These are phyloP conservation scores for Ennomos quercinarius DNA, from an alignment of 2,888 invertebrate species.

Conservation along the genomic window DNA sequence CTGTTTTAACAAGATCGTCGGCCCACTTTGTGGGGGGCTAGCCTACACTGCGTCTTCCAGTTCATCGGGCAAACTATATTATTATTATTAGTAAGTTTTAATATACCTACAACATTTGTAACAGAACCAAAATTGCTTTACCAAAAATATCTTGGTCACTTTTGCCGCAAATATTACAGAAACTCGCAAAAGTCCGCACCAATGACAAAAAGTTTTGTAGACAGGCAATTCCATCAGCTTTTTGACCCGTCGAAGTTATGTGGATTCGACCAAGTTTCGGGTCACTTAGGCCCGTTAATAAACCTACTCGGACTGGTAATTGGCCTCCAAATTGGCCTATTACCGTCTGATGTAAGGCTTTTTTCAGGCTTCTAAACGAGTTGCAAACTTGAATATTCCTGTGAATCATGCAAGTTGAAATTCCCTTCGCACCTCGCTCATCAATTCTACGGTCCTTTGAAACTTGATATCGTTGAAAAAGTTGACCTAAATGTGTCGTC, in stretches of 20 bases:
- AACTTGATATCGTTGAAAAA: constrained; percentile 17
- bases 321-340: constrained; percentile 39
- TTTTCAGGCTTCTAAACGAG: constrained; percentile 19
- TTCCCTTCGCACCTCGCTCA: constrained; percentile 1
- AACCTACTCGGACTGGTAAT: constrained; percentile 28
- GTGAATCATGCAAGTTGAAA: constrained; percentile 14
- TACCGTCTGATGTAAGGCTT: constrained; percentile 29
- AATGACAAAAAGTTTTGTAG: constrained; percentile 33
- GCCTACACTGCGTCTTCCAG: too few species aligned
- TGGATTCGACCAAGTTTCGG: constrained; percentile 27
- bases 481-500: background rate
- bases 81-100: too few species aligned
- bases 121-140: too few species aligned
- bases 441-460: constrained; percentile 17
- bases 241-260: constrained; percentile 34
- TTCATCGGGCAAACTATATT: too few species aligned
- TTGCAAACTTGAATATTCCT: constrained; percentile 25
- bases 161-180: constrained; percentile 9
- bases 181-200: constrained; percentile 25
- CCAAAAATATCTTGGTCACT: too few species aligned
- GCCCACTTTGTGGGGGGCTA: too few species aligned
- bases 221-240: constrained; percentile 40
- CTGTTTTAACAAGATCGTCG: too few species aligned
- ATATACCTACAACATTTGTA: too few species aligned
- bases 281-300: constrained; percentile 32